Base-by-base conservation (phyloP, 2,797 vertebrate genomes). In the Lacerta agilis region DNA sequence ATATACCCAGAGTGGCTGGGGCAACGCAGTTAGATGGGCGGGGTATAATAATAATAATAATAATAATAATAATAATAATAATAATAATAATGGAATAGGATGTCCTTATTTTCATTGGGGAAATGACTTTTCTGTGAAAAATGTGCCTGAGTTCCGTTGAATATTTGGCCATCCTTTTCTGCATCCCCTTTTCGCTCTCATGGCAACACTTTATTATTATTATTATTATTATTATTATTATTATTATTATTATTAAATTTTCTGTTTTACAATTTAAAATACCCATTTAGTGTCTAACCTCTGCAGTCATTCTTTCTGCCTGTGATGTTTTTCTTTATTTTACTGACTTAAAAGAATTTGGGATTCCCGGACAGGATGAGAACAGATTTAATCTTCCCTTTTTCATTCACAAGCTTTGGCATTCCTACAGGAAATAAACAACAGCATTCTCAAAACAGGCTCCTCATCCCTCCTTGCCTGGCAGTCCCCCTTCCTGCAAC, bases 361-460 rank as follows among this genome's bases (percentile, higher is more conserved):
- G 93, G 93, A 95, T 95, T 95, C 94, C 92, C 92, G 88, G 93
- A 94, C 94, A 95, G 94, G 93, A 96, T 92, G 94, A 96, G 95
- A 96, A 86, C 91, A 82, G 86, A 91, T 93, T 94, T 94, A 88
- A 87, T 94, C 92, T 94, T 87, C 89, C 95, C 93, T 94, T 89
- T 94, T 92, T 94, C 93, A 94, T 94, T 93, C 95, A 83, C 92
- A 89, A 93, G 94, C 94, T 93, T 89, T 93, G 88, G 95, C 95
- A 95, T 96, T 97, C 96, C 94, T 96, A 94, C 95, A 97, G 94
- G 94, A 97, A 96, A 96, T 95, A 91, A 94, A 94, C 85, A 82
- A 49, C 86, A 91, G 87, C 91, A 88, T 87, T 94, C 86, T 93
- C 94, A 94, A 96, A 91, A 90, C 91, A 87, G 85, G 9, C 58